Conservation (phyloP, 2,113 vertebrate species). For the Passer montanus region DNA sequence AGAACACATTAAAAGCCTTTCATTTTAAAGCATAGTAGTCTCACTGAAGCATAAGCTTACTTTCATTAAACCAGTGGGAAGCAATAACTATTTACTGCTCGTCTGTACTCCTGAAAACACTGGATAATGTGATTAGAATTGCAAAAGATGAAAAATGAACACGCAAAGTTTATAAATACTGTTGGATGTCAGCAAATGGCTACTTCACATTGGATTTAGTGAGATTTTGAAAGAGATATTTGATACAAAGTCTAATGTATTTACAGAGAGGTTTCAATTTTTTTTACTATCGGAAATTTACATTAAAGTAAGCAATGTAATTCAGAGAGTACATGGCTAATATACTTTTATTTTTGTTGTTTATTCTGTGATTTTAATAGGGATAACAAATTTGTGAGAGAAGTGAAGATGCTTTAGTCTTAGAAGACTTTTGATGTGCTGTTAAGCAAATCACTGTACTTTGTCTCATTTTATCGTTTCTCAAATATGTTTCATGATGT, state of each 20-base stretch:
- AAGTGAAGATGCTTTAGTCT: neutral
- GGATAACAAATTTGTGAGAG: neutral
- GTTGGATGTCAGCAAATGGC: neutral
- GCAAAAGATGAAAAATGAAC: neutral
- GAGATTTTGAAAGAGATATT: neutral
- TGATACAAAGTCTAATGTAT: neutral
- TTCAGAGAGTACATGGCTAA: neutral
- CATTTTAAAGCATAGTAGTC: neutral
- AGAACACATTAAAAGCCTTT: constrained; percentile 28
- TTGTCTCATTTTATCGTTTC: neutral
- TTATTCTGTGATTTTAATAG: neutral
- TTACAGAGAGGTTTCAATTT: neutral
- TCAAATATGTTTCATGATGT: neutral
- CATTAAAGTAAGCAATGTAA: neutral
- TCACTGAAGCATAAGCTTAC: neutral
- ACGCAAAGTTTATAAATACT: neutral
- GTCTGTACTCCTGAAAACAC: neutral
- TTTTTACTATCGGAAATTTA: neutral
- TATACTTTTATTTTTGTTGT: neutral
- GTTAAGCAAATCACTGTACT: neutral
- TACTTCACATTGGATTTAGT: neutral
- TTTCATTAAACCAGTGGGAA: neutral
- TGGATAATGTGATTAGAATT: neutral
- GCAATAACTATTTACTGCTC: neutral
- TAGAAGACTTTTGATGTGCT: neutral